phyloP scores from a whole-genome alignment of 2,888 invertebrate species.

The Parnassius orleans region DNA sequence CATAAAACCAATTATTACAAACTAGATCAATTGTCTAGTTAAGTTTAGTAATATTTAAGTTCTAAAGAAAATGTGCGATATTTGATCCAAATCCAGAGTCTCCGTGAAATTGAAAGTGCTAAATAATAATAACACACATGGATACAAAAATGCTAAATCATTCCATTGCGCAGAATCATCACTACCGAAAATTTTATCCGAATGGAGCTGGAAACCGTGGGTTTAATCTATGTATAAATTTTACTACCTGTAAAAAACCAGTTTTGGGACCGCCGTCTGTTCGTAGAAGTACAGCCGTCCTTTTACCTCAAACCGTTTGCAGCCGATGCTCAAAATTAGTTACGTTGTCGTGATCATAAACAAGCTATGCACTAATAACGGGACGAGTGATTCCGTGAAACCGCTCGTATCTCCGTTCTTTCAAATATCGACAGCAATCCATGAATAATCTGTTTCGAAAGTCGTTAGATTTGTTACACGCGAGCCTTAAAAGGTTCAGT shows the following conservation, averaged over 20 bases:
- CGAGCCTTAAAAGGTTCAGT: conserved; percentile 47
- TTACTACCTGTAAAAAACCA: conserved; percentile 73
- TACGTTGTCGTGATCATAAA: conserved; percentile 39
- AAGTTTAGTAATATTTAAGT: too few species aligned
- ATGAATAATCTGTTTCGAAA: conserved; percentile 48
- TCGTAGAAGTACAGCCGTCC: conserved; percentile 59
- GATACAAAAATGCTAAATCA: too few species aligned
- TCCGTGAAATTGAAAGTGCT: too few species aligned
- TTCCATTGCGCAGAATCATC: conserved; percentile 33
- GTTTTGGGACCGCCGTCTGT: conserved; percentile 56
- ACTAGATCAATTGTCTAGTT: too few species aligned
- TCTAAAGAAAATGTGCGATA: too few species aligned
- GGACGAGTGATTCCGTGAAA: conserved; percentile 47
- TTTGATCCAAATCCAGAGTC: too few species aligned
- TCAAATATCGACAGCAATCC: conserved; percentile 36
- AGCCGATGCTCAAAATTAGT: conserved; percentile 45
- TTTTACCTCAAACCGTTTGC: conserved; percentile 49
- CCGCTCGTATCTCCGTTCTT: conserved; percentile 48
- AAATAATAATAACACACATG: too few species aligned
- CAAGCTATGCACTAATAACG: conserved; percentile 50
- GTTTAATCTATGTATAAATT: conserved; percentile 74
- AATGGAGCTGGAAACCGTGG: conserved; percentile 27
- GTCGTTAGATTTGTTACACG: conserved; percentile 46
- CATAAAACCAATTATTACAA: too few species aligned
- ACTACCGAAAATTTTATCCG: conserved; percentile 51